Evolutionary conservation across 2,797 vertebrate species (phyloP).

Genomic region (Orientallactaga sibirica): DNA sequence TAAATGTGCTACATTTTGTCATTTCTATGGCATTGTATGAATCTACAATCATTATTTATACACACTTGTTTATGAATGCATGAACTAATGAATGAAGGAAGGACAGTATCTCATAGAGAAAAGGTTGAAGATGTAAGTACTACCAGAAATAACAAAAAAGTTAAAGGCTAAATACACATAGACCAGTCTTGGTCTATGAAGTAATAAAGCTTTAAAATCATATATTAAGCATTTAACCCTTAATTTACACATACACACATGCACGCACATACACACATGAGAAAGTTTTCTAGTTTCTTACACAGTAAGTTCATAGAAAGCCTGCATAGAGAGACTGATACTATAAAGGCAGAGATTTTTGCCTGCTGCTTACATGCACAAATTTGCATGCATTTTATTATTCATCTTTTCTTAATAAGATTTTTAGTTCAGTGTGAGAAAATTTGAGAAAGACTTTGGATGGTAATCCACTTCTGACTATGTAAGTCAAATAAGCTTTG

Average conservation of each 20-base stretch:
- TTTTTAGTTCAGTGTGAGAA: slow-evolving; percentile 32
- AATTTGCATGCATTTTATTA: slow-evolving; percentile 6
- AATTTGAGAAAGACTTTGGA: slow-evolving; percentile 41
- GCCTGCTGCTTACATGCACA: not conserved
- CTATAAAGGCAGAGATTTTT: not conserved
- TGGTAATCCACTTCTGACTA: slow-evolving; percentile 26
- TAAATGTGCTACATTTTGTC: not conserved
- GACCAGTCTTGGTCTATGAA: not conserved
- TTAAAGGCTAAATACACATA: not conserved
- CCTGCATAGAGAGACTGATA: not conserved
- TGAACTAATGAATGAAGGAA: not conserved
- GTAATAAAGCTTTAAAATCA: not conserved
- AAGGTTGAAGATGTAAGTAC: not conserved
- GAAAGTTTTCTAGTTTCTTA: not conserved
- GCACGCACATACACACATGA: no score
- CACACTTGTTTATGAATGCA: not conserved
- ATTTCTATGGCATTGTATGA: not conserved
- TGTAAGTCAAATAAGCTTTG: slow-evolving; percentile 57
- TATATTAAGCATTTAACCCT: not conserved
- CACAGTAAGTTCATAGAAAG: not conserved
- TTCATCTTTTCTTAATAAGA: slow-evolving; percentile 18
- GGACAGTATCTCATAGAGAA: not conserved
- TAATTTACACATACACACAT: accelerated
- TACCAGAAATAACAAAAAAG: not conserved
- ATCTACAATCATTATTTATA: not conserved